These are phyloP conservation scores for Cheilinus undulatus DNA, from an alignment of 2,113 vertebrate species.

Conservation along the genomic window DNA sequence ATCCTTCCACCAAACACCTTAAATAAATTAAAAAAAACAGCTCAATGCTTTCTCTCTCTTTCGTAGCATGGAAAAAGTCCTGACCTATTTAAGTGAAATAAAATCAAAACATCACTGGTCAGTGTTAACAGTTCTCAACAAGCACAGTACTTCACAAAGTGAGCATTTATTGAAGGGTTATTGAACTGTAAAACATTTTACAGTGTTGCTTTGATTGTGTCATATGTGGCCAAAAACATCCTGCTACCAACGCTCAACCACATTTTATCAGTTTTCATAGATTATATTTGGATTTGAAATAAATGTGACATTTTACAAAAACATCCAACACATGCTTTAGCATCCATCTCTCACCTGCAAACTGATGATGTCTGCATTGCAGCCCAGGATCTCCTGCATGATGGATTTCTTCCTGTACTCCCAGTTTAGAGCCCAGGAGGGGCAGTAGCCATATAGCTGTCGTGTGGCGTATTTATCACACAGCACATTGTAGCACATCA, in stretches of 20 bases:
- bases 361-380: slow-evolving; percentile 96
- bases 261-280: no score
- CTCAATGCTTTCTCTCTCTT: no score
- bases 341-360: slow-evolving; percentile 88
- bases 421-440: slow-evolving; percentile 97
- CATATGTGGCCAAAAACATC: neutral
- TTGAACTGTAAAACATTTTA: neutral
- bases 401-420: slow-evolving; percentile 99
- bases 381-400: slow-evolving; percentile 97
- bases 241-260: neutral
- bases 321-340: neutral
- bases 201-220: neutral
- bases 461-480: slow-evolving; percentile 98
- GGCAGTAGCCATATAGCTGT: slow-evolving; percentile 98
- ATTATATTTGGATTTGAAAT: neutral
- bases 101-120: neutral
- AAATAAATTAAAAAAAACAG: no score
- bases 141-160: neutral
- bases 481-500: slow-evolving; percentile 99
- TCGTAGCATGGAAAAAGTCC: neutral
- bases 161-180: slow-evolving; percentile 7
- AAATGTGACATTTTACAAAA: neutral
- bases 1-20: neutral
- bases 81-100: neutral
- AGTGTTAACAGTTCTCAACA: neutral